Conservation (phyloP, 2,888 invertebrate species). For the Ectemnius lituratus region DNA sequence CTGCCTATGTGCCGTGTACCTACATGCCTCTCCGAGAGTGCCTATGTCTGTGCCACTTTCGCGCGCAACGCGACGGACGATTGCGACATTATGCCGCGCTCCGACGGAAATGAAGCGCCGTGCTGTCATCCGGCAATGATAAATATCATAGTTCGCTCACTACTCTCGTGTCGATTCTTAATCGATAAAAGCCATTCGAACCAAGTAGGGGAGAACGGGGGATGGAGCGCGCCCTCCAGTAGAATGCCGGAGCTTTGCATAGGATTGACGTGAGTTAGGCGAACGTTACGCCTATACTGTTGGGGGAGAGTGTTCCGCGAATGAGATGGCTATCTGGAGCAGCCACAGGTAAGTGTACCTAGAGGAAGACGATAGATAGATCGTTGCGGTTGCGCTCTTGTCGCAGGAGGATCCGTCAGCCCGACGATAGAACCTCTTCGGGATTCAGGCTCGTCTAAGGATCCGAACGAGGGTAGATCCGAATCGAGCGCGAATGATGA, state of each 20-base stretch:
- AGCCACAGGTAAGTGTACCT: background rate
- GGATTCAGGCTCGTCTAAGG: background rate
- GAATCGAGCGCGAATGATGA: conserved; percentile 46
- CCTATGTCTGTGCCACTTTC: conserved; percentile 29
- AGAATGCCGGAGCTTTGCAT: too few species aligned
- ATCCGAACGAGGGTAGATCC: conserved; percentile 36
- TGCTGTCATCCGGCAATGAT: too few species aligned
- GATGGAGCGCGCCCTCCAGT: too few species aligned
- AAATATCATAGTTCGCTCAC: too few species aligned
- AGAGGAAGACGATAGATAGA: background rate
- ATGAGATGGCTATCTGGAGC: conserved; percentile 13
- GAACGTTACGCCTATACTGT: too few species aligned
- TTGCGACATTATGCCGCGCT: conserved; percentile 40
- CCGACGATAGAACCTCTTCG: background rate
- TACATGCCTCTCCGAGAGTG: conserved; percentile 16
- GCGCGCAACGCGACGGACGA: conserved; percentile 13
- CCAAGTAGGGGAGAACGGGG: too few species aligned
- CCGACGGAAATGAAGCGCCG: background rate
- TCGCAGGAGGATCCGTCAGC: background rate
- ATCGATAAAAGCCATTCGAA: too few species aligned
- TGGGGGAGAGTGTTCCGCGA: conserved; percentile 4
- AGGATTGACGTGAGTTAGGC: background rate
- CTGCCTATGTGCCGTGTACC: background rate
- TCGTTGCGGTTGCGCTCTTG: background rate
- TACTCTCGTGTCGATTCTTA: too few species aligned